phyloP scores from a whole-genome alignment of 2,113 vertebrate species.

The Mirounga angustirostris region DNA sequence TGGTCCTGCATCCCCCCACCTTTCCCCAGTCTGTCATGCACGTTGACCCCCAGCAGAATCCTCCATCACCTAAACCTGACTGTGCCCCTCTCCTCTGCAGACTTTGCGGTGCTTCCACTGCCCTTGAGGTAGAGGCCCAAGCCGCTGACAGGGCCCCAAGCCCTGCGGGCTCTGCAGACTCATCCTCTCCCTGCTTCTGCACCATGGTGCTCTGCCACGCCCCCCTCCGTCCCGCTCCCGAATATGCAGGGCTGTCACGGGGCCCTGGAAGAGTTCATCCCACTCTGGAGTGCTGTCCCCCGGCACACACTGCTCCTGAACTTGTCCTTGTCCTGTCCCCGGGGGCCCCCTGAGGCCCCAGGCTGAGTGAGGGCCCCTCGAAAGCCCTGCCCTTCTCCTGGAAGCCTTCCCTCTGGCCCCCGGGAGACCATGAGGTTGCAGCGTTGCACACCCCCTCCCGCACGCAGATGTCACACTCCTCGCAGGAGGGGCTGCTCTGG shows the following conservation, averaged over 20 bases:
- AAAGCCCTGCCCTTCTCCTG: neutral
- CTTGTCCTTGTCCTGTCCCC: neutral
- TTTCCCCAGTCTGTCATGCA: neutral
- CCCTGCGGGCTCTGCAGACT: neutral
- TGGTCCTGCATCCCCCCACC: neutral
- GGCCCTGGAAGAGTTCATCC: no score
- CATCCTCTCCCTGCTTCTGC: neutral
- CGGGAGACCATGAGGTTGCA: neutral
- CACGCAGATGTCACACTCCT: neutral
- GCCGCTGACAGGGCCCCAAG: neutral
- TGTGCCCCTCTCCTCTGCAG: neutral
- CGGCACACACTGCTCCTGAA: neutral
- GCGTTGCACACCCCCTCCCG: neutral
- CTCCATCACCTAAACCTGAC: neutral
- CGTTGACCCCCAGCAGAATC: no score
- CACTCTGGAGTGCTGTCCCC: no score
- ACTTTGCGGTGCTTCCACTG: neutral
- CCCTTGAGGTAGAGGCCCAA: neutral
- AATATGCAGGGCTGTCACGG: no score
- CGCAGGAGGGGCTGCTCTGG: neutral
- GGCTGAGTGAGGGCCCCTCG: neutral
- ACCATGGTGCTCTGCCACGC: neutral
- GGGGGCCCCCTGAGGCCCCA: neutral
- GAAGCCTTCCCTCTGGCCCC: neutral
- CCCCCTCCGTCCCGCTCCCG: no score